These are phyloP conservation scores for Smithornis capensis DNA, from an alignment of 2,113 vertebrate species.

Conservation along the genomic window DNA sequence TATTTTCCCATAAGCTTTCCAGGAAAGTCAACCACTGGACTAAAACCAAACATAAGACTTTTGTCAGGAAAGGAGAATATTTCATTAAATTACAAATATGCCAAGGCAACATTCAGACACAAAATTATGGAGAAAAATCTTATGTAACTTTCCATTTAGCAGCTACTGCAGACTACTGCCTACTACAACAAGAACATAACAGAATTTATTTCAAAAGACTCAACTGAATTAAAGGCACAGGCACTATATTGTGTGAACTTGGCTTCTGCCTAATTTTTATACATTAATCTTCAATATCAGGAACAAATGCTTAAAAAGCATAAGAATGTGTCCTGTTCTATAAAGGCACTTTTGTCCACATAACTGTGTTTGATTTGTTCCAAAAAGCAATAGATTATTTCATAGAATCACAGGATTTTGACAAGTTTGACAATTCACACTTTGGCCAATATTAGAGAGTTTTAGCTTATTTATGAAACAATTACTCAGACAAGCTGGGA, in stretches of 20 bases:
- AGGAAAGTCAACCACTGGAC: slow-evolving; percentile 23
- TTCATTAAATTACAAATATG: neutral
- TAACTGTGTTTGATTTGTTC: neutral
- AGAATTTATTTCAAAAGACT: neutral
- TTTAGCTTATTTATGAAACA: neutral
- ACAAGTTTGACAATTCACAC: neutral
- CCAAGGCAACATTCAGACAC: neutral
- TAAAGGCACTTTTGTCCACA: neutral
- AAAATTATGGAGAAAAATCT: neutral
- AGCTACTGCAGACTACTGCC: neutral
- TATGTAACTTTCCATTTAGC: neutral
- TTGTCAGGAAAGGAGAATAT: neutral
- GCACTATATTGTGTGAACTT: neutral
- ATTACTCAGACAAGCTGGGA: neutral
- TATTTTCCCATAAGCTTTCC: slow-evolving; percentile 24
- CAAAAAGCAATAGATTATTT: neutral
- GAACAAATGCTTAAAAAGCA: neutral
- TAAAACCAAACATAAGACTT: neutral
- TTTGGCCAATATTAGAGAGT: neutral
- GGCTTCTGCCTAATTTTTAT: neutral
- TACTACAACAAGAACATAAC: neutral
- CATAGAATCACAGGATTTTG: neutral
- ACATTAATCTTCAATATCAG: neutral
- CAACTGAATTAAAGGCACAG: neutral
- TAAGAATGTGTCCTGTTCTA: neutral